Conservation (phyloP, 2,797 vertebrate species). For the Odontamblyopus lacepedii region DNA sequence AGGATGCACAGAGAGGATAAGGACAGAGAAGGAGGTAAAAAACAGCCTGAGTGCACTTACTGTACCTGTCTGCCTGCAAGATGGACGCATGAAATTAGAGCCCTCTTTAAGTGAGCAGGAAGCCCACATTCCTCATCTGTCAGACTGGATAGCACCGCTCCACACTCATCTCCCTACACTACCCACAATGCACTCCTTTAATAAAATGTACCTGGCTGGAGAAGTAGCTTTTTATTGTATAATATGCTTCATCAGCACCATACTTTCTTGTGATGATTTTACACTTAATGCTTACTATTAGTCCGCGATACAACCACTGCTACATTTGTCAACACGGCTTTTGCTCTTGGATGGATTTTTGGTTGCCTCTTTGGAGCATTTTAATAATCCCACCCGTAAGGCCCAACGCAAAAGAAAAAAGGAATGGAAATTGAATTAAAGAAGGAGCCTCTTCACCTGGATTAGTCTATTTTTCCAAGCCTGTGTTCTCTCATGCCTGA, state of each 20-base stretch:
- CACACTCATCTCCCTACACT: constrained; percentile 1
- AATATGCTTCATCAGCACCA: constrained; percentile 27
- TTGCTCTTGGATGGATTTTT: constrained; percentile 29
- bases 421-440: constrained; percentile 57
- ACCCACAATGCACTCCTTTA: constrained; percentile 13
- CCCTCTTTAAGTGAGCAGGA: constrained; percentile 38
- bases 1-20: constrained; percentile 11
- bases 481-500: constrained; percentile 35
- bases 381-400: constrained; percentile 39
- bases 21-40: constrained; percentile 8
- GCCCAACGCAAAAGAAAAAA: constrained; percentile 19
- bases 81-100: constrained; percentile 57
- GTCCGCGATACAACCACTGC: constrained; percentile 22
- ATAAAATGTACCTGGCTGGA: constrained; percentile 24
- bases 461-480: constrained; percentile 18
- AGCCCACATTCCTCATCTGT: constrained; percentile 26
- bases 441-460: constrained; percentile 32
- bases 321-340: constrained; percentile 34
- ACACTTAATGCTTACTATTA: constrained; percentile 21
- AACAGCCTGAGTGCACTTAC: constrained; percentile 55
- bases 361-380: constrained; percentile 33
- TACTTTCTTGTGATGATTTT: constrained; percentile 13
- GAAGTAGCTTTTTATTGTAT: constrained; percentile 19
- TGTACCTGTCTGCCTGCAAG: constrained; percentile 56
- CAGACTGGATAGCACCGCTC: constrained; percentile 20